Conservation (phyloP, 2,113 vertebrate genomes). For the Mormoops blainvillei region DNA sequence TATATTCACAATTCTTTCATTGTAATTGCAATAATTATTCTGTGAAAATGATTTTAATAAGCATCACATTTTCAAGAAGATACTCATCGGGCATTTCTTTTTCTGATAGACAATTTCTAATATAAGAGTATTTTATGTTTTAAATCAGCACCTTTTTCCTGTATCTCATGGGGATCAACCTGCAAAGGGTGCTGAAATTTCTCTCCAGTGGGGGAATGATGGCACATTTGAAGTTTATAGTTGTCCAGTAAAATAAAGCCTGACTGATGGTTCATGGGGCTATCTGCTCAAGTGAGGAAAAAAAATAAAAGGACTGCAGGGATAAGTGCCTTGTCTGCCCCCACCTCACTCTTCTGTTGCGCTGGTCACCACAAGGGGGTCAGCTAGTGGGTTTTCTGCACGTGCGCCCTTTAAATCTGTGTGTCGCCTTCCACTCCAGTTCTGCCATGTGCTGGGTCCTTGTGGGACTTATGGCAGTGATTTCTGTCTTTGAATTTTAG, state of each 20-base stretch:
- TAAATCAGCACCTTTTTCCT: background rate
- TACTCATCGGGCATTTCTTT: background rate
- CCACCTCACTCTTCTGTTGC: background rate
- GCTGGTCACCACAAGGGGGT: background rate
- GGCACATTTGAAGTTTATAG: background rate
- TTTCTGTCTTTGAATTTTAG: background rate
- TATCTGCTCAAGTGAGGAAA: background rate
- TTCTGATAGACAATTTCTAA: background rate
- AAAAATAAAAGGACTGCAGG: background rate
- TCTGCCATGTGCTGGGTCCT: background rate
- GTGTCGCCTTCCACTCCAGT: background rate
- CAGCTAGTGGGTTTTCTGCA: background rate
- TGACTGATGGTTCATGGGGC: background rate
- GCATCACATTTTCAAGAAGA: background rate
- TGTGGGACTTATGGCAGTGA: background rate
- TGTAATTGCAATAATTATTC: background rate
- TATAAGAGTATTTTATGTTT: background rate
- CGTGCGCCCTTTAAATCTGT: background rate
- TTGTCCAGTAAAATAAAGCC: background rate
- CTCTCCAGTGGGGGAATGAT: background rate
- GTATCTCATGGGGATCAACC: background rate
- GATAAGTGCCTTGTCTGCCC: background rate
- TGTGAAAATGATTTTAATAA: background rate
- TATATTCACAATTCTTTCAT: background rate
- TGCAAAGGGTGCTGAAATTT: background rate